Conservation (phyloP, 2,888 invertebrate species). For the Atherix ibis region DNA sequence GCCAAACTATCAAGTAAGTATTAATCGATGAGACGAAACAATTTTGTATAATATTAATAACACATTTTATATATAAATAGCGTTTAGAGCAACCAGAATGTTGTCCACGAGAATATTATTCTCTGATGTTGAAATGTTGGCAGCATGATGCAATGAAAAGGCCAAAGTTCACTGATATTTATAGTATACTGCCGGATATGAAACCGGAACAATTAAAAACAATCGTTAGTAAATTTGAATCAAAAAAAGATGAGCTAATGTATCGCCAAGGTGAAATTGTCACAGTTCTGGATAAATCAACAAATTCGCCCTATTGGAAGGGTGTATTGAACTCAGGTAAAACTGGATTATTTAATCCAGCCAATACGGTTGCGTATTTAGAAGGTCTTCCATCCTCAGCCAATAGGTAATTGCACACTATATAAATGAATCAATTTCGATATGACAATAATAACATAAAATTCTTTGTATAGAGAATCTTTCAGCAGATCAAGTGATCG, state of each 20-base stretch:
- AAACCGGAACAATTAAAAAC: conserved; percentile 89
- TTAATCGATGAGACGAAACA: background rate
- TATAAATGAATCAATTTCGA: background rate
- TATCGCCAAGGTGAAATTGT: conserved; percentile 83
- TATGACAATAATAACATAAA: background rate
- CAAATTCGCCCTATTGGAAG: conserved; percentile 65
- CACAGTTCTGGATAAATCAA: conserved; percentile 75
- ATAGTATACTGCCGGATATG: conserved; percentile 60
- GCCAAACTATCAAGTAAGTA: conserved; percentile 59
- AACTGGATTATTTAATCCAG: conserved; percentile 85
- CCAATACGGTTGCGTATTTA: conserved; percentile 72
- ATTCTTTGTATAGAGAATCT: conserved; percentile 34
- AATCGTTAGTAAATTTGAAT: conserved; percentile 35
- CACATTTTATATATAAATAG: conserved; percentile 28
- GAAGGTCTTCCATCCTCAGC: conserved; percentile 36
- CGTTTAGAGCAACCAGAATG: conserved; percentile 85
- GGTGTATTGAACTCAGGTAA: conserved; percentile 79
- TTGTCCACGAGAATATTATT: conserved; percentile 85
- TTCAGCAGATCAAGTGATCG: conserved; percentile 42
- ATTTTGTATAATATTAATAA: conserved; percentile 1
- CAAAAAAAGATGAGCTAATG: conserved; percentile 55
- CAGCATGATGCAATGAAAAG: conserved; percentile 75
- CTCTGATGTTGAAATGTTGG: conserved; percentile 92
- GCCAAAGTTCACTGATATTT: conserved; percentile 80
- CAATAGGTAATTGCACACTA: conserved; percentile 17